These are phyloP conservation scores for Chrysolina haemoptera DNA, from an alignment of 2,888 invertebrate genomes.

Conservation along the genomic window DNA sequence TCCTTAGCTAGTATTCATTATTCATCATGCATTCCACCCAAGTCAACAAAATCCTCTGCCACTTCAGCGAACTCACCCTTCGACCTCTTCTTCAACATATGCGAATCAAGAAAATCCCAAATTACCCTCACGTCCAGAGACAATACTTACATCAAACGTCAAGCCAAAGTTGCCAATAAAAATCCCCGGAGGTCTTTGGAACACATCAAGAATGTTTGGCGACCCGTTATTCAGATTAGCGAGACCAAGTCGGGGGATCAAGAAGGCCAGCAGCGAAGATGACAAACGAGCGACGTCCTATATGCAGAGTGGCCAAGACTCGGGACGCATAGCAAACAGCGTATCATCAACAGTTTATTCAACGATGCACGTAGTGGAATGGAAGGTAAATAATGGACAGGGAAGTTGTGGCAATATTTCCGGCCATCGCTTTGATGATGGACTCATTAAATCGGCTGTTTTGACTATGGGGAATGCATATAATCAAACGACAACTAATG, in stretches of 20 bases:
- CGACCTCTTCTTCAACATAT: constrained; percentile 8
- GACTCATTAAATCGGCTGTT: constrained; percentile 10
- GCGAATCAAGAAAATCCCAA: constrained; percentile 29
- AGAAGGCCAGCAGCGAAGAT: constrained; percentile 48
- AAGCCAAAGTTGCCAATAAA: constrained; percentile 49
- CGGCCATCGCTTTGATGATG: not conserved
- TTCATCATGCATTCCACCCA: not conserved
- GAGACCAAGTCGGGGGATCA: constrained; percentile 49
- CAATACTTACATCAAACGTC: constrained; percentile 49
- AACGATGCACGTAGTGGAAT: constrained; percentile 32
- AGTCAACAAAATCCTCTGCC: constrained; percentile 9
- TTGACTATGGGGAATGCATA: constrained; percentile 1
- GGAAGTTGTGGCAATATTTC: constrained; percentile 20
- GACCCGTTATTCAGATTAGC: constrained; percentile 51
- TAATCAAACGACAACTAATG: not conserved
- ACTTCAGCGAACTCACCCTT: not conserved
- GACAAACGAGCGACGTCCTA: constrained; percentile 56
- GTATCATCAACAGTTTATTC: constrained; percentile 54
- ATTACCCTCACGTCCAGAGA: constrained; percentile 45
- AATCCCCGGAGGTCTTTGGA: constrained; percentile 47
- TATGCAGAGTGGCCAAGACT: constrained; percentile 55
- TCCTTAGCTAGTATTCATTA: not conserved
- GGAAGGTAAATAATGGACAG: constrained; percentile 25
- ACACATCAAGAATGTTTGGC: constrained; percentile 49
- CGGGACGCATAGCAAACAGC: constrained; percentile 56